Evolutionary conservation across 2,888 invertebrate genomes (phyloP).

Genomic region (Synergus japonicus): DNA sequence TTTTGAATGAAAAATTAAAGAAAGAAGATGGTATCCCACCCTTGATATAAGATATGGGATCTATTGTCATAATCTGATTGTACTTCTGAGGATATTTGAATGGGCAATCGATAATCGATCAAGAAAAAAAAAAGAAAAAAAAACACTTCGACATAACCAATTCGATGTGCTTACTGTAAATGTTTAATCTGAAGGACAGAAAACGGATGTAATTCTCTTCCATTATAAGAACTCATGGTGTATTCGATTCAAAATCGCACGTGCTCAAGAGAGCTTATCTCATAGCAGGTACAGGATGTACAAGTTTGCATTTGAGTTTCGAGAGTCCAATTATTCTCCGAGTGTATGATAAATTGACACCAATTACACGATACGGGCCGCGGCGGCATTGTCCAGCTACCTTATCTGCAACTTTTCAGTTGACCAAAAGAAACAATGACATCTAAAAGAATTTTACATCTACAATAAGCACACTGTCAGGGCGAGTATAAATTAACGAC

Average conservation of each 20-base stretch:
- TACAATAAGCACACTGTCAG: background rate
- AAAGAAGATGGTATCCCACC: too few species aligned
- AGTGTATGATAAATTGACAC: background rate
- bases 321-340: background rate
- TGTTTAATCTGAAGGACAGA: background rate
- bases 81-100: too few species aligned
- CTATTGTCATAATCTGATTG: too few species aligned
- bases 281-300: background rate
- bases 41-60: too few species aligned
- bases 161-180: too few species aligned
- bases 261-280: background rate
- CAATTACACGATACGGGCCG: background rate
- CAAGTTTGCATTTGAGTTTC: background rate
- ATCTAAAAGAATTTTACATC: background rate
- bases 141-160: too few species aligned
- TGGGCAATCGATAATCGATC: too few species aligned
- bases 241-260: background rate
- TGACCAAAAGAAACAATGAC: background rate
- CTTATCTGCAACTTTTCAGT: background rate
- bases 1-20: too few species aligned
- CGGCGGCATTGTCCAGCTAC: background rate
- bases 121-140: too few species aligned
- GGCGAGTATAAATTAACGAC: background rate
- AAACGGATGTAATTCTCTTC: background rate
- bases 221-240: background rate